Conservation (phyloP, 2,888 invertebrate species). For the Sepioteuthis lessoniana region DNA sequence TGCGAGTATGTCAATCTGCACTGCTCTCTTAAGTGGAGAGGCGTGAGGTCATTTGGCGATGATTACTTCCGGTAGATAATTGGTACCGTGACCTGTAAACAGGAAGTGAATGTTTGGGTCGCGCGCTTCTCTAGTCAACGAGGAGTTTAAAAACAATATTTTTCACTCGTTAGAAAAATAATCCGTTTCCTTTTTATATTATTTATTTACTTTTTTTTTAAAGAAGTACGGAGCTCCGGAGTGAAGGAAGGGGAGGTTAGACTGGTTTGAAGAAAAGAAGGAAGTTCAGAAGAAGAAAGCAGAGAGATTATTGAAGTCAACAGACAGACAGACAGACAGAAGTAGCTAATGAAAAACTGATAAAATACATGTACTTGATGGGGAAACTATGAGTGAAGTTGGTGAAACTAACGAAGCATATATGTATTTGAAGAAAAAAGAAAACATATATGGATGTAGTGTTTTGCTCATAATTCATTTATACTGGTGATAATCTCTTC, state of each 20-base stretch:
- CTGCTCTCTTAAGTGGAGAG: slow-evolving; percentile 25
- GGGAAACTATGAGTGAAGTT: background rate
- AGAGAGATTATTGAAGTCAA: too few species aligned
- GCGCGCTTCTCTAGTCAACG: slow-evolving; percentile 21
- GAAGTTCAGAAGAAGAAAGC: too few species aligned
- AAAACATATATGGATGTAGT: background rate
- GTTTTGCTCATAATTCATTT: background rate
- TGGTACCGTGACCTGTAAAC: slow-evolving; percentile 36
- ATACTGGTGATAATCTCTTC: background rate
- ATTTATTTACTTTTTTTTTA: background rate
- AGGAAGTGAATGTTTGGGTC: slow-evolving; percentile 17
- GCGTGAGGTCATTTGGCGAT: slow-evolving; percentile 19
- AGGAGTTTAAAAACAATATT: slow-evolving; percentile 33
- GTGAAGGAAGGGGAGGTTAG: background rate
- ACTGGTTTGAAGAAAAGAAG: background rate
- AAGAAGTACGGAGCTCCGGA: background rate
- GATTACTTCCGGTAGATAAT: slow-evolving; percentile 43
- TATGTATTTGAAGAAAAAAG: background rate
- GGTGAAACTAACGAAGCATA: background rate
- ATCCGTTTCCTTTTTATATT: slow-evolving; percentile 2
- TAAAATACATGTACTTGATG: background rate
- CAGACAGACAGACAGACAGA: too few species aligned
- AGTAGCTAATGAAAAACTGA: background rate
- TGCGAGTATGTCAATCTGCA: background rate
- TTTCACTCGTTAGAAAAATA: slow-evolving; percentile 23